Conservation (phyloP, 2,113 vertebrate species). For the Tupaia chinensis region DNA sequence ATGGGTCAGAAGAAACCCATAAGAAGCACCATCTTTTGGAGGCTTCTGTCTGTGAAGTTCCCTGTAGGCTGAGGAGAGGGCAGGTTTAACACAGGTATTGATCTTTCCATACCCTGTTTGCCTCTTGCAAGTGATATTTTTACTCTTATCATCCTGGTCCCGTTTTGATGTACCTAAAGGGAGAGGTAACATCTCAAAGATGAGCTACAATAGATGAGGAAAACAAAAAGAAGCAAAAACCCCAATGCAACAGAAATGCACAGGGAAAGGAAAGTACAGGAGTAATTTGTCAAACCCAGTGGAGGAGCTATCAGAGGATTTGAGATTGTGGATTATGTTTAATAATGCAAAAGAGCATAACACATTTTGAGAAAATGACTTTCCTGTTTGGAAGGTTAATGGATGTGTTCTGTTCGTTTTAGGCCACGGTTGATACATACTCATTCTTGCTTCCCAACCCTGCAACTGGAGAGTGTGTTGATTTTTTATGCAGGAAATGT, state of each 20-base stretch:
- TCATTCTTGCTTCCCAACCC: conserved; percentile 54
- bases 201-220: background rate
- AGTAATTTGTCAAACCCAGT: conserved; percentile 46
- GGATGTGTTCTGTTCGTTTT: conserved; percentile 38
- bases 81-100: background rate
- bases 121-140: background rate
- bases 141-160: background rate
- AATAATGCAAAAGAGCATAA: conserved; percentile 48
- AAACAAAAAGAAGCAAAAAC: background rate
- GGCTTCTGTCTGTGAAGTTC: background rate
- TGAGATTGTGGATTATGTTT: conserved; percentile 45
- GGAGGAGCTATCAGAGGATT: conserved; percentile 22
- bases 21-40: background rate
- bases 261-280: conserved; percentile 11
- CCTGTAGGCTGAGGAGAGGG: background rate
- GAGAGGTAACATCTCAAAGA: background rate
- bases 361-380: conserved; percentile 62
- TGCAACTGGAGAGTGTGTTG: conserved; percentile 74
- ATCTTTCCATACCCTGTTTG: background rate
- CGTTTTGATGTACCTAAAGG: background rate
- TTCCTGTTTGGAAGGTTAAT: conserved; percentile 63
- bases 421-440: conserved; percentile 36
- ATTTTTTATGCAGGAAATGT: conserved; percentile 91
- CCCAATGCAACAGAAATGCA: conserved; percentile 57
- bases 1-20: background rate